Percentiles rank a stretch among this genome's conserved stretches.
Conservation (phyloP, 2,797 vertebrate genomes). For the Arctocebus calabarensis region DNA sequence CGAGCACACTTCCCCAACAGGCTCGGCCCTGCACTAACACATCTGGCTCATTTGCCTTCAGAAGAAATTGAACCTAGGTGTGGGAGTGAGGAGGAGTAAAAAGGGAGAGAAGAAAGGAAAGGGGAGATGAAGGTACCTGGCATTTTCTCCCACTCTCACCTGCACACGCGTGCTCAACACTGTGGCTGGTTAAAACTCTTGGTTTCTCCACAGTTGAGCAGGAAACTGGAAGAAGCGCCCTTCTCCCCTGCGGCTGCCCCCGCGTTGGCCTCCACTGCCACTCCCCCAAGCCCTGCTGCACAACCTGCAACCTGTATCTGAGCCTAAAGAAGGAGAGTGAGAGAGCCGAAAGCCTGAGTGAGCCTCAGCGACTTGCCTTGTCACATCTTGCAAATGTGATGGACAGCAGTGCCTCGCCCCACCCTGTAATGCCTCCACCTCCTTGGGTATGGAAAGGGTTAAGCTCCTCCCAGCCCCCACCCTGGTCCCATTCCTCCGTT, state of each 20-base stretch:
- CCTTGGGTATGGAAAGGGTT: not conserved
- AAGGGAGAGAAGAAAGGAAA: too few relatives aligned
- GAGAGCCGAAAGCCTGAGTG: not conserved
- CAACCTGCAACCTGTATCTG: not conserved
- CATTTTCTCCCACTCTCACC: not conserved
- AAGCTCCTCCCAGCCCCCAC: not conserved
- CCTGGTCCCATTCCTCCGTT: not conserved
- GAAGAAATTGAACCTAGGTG: not conserved
- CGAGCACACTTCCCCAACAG: accelerated
- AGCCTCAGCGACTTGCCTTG: not conserved
- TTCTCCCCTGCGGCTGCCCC: not conserved
- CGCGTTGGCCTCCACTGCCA: not conserved
- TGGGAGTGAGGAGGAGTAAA: not conserved
- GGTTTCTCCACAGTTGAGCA: not conserved
- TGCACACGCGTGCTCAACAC: not conserved
- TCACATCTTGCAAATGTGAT: not conserved
- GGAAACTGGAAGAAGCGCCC: not conserved
- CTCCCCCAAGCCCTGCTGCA: not conserved
- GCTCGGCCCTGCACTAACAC: too few relatives aligned
- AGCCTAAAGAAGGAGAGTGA: not conserved
- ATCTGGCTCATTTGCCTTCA: not conserved
- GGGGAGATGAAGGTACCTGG: too few relatives aligned
- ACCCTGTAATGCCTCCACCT: not conserved
- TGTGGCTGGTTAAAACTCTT: not conserved
- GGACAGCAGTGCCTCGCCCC: not conserved